Evolutionary conservation across 35 echinoderm and acorn worm species (phyloP).

Genomic region (Strongylocentrotus purpuratus): DNA sequence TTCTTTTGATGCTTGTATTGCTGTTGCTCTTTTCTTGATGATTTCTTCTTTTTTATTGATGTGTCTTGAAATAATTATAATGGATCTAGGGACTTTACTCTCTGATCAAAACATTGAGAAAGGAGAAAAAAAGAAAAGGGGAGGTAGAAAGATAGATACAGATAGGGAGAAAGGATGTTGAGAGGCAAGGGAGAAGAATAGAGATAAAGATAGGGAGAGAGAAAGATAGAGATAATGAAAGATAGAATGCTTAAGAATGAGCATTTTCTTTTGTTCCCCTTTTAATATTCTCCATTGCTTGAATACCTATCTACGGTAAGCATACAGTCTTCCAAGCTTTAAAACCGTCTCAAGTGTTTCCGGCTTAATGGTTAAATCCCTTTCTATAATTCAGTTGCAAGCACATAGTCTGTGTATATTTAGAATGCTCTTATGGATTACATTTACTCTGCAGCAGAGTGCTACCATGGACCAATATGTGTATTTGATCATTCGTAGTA

Average conservation of each 20-base stretch:
- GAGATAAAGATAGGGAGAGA: neutral
- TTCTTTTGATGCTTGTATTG: neutral
- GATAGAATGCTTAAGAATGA: neutral
- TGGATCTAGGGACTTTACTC: neutral
- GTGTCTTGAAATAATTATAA: neutral
- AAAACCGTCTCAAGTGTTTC: neutral
- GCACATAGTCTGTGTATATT: neutral
- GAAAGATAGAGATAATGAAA: neutral
- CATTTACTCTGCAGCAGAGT: no score
- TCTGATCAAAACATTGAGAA: neutral
- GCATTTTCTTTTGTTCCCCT: neutral
- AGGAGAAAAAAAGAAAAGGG: no score
- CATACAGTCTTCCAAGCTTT: neutral
- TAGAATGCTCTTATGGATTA: neutral
- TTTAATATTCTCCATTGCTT: neutral
- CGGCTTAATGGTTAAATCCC: neutral
- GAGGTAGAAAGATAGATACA: no score
- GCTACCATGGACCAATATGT: no score
- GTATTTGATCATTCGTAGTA: no score
- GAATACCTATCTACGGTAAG: slow-evolving; percentile 1
- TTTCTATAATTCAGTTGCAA: neutral
- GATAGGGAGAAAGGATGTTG: no score
- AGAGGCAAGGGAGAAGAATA: no score
- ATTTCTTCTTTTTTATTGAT: neutral
- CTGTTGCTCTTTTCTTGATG: neutral